phyloP scores from a whole-genome alignment of 2,797 vertebrate genomes.

The Poeciliopsis gracilis region DNA sequence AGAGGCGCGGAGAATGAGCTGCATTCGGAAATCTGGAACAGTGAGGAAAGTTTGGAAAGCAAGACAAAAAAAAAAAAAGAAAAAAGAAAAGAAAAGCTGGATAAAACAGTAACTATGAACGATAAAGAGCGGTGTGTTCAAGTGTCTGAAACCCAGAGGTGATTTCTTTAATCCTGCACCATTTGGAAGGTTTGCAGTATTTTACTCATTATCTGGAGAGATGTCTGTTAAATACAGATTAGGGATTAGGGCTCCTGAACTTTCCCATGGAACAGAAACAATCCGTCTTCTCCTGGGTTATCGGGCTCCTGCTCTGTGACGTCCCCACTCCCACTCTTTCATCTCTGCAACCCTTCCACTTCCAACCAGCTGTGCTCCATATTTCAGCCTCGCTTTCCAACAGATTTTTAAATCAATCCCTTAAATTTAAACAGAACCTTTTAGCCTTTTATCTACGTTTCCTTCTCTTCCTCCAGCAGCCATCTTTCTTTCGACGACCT shows the following conservation, averaged over 20 bases:
- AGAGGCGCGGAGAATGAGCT: constrained; percentile 7
- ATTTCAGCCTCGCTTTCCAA: constrained; percentile 41
- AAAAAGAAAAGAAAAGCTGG: constrained; percentile 13
- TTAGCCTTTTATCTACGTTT: constrained; percentile 28
- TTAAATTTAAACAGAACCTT: constrained; percentile 37
- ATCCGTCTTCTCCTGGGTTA: constrained; percentile 43
- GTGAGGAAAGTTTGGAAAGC: constrained; percentile 26
- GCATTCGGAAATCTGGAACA: constrained; percentile 22
- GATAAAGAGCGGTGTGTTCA: constrained; percentile 31
- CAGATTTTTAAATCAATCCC: constrained; percentile 48
- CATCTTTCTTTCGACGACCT: constrained; percentile 54
- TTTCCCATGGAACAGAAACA: constrained; percentile 59
- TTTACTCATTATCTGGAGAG: constrained; percentile 69
- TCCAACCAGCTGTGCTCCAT: constrained; percentile 65
- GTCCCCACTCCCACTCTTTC: constrained; percentile 29
- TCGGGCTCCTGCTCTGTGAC: constrained; percentile 32
- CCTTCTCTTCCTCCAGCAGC: constrained; percentile 20
- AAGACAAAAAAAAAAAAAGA: constrained; percentile 10
- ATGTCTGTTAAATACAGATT: constrained; percentile 76
- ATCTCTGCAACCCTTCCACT: constrained; percentile 10
- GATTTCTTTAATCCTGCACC: constrained; percentile 71
- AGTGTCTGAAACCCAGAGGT: constrained; percentile 42
- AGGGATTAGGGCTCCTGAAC: constrained; percentile 54
- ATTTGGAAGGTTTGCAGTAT: constrained; percentile 63
- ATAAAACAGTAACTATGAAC: constrained; percentile 24